A percentile compares a stretch with the other conserved stretches of the same genome.
Evolutionary conservation across 2,797 vertebrate species (phyloP).

Genomic region (Acanthopagrus latus): DNA sequence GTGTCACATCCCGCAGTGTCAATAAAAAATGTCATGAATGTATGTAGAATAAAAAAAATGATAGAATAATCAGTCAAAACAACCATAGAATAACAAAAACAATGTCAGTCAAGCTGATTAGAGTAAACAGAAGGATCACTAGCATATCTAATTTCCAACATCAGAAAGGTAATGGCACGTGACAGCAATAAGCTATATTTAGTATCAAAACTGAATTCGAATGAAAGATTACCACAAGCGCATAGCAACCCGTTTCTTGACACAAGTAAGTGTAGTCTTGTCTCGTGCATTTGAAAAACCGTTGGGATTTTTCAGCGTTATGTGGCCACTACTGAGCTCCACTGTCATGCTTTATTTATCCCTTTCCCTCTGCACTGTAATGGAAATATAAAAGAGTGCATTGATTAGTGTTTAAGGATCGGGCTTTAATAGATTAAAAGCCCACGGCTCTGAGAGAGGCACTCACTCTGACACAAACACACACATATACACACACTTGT

Average conservation of each 20-base stretch:
- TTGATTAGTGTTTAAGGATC: constrained; percentile 88
- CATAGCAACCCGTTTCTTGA: constrained; percentile 8
- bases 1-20: not conserved
- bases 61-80: not conserved
- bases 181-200: not conserved
- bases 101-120: not conserved
- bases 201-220: not conserved
- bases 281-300: constrained; percentile 22
- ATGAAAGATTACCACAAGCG: not conserved
- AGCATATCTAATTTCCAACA: not conserved
- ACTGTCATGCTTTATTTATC: constrained; percentile 80
- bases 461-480: constrained; percentile 41
- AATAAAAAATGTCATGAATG: not conserved
- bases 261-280: constrained; percentile 8
- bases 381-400: constrained; percentile 87
- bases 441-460: constrained; percentile 69
- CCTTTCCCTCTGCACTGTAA: constrained; percentile 80
- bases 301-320: constrained; percentile 27
- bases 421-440: constrained; percentile 88
- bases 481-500: constrained; percentile 9
- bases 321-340: constrained; percentile 59
- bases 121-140: not conserved
- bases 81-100: constrained; percentile 1
- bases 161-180: not conserved
- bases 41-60: not conserved